Percentiles rank a stretch among this genome's conserved stretches.
Conservation (phyloP, 2,797 vertebrate species). For the Sebastes variabilis region DNA sequence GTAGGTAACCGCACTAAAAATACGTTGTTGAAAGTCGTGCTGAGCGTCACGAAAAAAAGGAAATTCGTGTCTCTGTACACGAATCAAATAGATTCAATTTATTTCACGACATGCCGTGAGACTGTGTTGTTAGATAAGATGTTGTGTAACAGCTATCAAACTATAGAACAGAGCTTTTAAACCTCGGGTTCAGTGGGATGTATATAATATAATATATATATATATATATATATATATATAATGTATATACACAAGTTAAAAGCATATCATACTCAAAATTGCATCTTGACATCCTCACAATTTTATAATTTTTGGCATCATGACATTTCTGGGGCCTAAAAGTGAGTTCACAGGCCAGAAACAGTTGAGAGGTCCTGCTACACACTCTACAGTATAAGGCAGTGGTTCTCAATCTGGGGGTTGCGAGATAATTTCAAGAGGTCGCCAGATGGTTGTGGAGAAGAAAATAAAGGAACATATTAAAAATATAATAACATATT, state of each 20-base stretch:
- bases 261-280: neutral
- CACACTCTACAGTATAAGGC: neutral
- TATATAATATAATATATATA: neutral
- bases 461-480: neutral
- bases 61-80: no score
- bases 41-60: no score
- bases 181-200: neutral
- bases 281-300: neutral
- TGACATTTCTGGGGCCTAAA: neutral
- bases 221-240: neutral
- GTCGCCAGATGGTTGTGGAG: neutral
- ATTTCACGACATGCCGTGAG: no score
- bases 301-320: neutral
- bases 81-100: no score
- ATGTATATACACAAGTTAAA: neutral
- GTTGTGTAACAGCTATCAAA: rapidly evolving
- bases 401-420: neutral
- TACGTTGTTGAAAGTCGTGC: no score
- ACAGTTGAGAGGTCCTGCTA: neutral
- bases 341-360: neutral
- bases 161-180: neutral
- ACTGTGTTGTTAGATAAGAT: neutral
- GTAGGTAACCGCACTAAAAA: no score
- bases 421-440: neutral
- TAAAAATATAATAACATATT: neutral